These are phyloP conservation scores for Pachydiplax longipennis DNA, from an alignment of 2,888 invertebrate genomes.

Conservation along the genomic window DNA sequence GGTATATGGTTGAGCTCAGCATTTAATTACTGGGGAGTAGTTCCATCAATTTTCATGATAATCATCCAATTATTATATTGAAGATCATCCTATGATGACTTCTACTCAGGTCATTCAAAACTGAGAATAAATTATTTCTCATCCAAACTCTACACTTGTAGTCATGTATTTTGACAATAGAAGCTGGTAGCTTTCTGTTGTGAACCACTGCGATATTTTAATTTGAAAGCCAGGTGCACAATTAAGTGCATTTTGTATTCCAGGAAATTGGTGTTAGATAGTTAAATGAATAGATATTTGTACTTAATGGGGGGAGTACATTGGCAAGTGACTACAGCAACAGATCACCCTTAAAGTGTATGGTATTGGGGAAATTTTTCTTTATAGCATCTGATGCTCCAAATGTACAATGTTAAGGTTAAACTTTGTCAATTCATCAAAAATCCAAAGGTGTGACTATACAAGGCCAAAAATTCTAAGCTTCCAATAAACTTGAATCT, in stretches of 20 bases:
- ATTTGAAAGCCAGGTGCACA: neutral
- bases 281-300: conserved; percentile 6
- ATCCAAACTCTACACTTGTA: neutral
- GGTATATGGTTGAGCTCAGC: neutral
- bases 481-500: no score
- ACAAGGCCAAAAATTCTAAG: neutral
- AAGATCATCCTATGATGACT: neutral
- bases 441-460: neutral
- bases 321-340: neutral
- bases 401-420: neutral
- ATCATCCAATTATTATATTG: neutral
- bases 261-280: neutral
- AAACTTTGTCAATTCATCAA: neutral
- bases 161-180: neutral
- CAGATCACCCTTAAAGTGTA: neutral
- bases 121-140: neutral
- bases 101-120: neutral
- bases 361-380: neutral
- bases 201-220: neutral
- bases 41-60: neutral
- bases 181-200: neutral
- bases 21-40: neutral
- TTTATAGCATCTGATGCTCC: conserved; percentile 1
- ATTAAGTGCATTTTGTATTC: neutral
- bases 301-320: conserved; percentile 4